Evolutionary conservation across 2,113 vertebrate species (phyloP).

Genomic region (Sebastes fasciatus): DNA sequence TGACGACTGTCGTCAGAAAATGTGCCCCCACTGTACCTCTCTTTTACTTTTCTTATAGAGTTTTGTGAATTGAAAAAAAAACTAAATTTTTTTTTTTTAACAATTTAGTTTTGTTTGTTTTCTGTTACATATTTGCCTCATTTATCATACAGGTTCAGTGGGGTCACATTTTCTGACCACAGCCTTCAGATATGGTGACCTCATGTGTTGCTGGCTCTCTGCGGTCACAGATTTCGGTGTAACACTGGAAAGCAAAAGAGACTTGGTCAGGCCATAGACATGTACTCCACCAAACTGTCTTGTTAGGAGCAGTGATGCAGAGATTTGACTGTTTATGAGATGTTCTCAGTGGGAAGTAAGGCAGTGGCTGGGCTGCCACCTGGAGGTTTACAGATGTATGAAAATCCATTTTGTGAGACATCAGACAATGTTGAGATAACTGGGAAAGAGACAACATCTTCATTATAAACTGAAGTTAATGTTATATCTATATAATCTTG

Average conservation of each 20-base stretch:
- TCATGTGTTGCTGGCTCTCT: too few species aligned
- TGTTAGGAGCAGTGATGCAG: conserved; percentile 28
- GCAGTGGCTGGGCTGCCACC: conserved; percentile 80
- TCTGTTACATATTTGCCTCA: too few species aligned
- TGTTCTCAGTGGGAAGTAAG: conserved; percentile 44
- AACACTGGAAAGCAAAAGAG: conserved; percentile 21
- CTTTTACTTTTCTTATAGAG: too few species aligned
- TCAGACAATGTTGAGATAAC: background rate
- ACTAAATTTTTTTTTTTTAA: too few species aligned
- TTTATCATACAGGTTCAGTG: too few species aligned
- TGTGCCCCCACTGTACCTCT: too few species aligned
- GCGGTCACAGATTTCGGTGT: conserved; percentile 1
- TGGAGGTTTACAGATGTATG: conserved; percentile 74
- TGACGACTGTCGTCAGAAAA: too few species aligned
- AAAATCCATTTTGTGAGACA: conserved; percentile 31
- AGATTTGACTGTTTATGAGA: conserved; percentile 46
- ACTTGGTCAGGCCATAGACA: background rate
- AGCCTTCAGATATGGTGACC: too few species aligned
- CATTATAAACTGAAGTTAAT: background rate
- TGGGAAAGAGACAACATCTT: background rate
- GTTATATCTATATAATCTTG: background rate
- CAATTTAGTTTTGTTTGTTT: too few species aligned
- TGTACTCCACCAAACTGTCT: background rate
- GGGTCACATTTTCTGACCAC: too few species aligned
- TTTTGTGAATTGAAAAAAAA: too few species aligned